These are phyloP conservation scores for Antitype chi DNA, from an alignment of 2,888 invertebrate species.

Conservation along the genomic window DNA sequence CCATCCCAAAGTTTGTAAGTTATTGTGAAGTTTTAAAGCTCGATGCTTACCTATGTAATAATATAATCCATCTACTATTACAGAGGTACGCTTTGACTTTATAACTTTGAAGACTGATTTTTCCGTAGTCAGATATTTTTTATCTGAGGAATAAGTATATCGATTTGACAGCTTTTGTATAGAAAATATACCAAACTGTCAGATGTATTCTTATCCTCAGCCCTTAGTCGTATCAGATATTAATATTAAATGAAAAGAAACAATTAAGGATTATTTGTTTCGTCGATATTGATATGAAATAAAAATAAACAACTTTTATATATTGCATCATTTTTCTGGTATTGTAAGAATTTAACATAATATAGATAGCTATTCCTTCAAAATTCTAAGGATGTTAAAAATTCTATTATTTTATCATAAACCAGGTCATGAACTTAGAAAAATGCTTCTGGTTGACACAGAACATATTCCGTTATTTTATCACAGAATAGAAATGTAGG, in stretches of 20 bases:
- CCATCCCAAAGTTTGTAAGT: conserved; percentile 16
- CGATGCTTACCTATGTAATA: not conserved
- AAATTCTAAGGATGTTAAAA: conserved; percentile 13
- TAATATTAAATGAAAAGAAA: not conserved
- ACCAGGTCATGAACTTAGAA: conserved; percentile 24
- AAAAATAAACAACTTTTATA: not conserved
- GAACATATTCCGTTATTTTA: not conserved
- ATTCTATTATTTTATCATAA: conserved; percentile 19
- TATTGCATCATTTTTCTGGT: not conserved
- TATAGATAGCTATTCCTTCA: not conserved
- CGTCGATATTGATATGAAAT: no score
- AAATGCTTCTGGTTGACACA: not conserved
- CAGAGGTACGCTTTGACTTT: not conserved
- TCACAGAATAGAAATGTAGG: not conserved
- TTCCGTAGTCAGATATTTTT: no score
- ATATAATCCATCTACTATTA: not conserved
- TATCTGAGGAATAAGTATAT: no score
- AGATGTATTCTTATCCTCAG: no score
- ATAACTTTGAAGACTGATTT: no score
- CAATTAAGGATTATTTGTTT: not conserved
- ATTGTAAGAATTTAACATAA: not conserved
- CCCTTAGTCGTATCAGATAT: no score
- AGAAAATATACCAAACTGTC: no score
- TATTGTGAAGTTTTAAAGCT: not conserved
- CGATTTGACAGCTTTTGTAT: no score